These are phyloP conservation scores for Hucho hucho DNA, from an alignment of 2,113 vertebrate species.

Conservation along the genomic window DNA sequence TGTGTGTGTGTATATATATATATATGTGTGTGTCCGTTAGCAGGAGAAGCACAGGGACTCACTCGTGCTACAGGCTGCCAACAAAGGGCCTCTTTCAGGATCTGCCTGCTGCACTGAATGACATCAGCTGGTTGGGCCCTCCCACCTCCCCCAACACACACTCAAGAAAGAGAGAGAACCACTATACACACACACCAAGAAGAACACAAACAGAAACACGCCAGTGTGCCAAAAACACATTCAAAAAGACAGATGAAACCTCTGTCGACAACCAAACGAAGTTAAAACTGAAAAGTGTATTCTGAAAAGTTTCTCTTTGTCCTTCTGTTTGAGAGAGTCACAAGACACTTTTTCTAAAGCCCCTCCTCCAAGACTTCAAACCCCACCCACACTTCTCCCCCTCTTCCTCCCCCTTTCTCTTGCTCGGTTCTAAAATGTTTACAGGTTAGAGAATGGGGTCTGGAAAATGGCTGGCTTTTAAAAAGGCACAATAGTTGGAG, in stretches of 20 bases:
- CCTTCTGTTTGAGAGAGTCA: slow-evolving; percentile 47
- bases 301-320: slow-evolving; percentile 31
- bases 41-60: slow-evolving; percentile 66
- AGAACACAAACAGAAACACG: slow-evolving; percentile 44
- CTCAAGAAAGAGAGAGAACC: slow-evolving; percentile 33
- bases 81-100: slow-evolving; percentile 94
- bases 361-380: slow-evolving; percentile 41
- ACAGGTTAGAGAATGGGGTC: slow-evolving; percentile 56
- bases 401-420: slow-evolving; percentile 11
- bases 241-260: slow-evolving; percentile 7
- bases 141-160: slow-evolving; percentile 74
- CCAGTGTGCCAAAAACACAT: slow-evolving; percentile 11
- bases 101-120: slow-evolving; percentile 80
- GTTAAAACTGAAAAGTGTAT: too few species aligned
- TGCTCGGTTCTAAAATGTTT: slow-evolving; percentile 53
- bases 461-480: slow-evolving; percentile 36
- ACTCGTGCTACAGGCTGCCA: slow-evolving; percentile 76
- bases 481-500: slow-evolving; percentile 28
- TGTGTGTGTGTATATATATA: slow-evolving; percentile 26
- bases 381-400: slow-evolving; percentile 31
- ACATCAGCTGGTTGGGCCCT: slow-evolving; percentile 83
- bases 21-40: slow-evolving; percentile 51
- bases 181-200: slow-evolving; percentile 29
- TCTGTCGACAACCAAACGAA: not conserved
- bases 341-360: slow-evolving; percentile 49